Evolutionary conservation across 1,140 invertebrate species (phyloP), one percentile per base, ranked within the genome.

Genomic region (Lucilia sericata): DNA sequence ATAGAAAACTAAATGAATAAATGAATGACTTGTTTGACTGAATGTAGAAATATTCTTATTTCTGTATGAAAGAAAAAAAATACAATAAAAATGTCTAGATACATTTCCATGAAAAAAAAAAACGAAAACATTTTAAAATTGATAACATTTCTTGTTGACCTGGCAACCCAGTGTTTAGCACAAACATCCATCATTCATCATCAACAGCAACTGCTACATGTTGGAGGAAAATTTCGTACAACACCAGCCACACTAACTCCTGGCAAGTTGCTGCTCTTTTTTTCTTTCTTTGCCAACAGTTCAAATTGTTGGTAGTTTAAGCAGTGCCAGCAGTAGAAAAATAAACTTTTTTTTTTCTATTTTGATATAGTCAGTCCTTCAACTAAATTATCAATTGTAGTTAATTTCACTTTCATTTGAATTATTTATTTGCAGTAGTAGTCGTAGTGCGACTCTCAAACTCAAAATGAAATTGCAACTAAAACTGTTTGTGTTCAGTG

Each of bases 61-160:
- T 10, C 12, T 17, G 13, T 55, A 17, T n/a, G 3, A 30, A 30
- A 30, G 25, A 70, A 70, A 0, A 70, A 70, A 70, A 25, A 70
- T 25, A 70, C 65, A 21, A 21, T 21, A 70, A 70, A 70, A 70
- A 12, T 70, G 65, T 70, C n/a, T 70, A 21, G n/a, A 7, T 21
- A n/a, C n/a, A 60, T 60, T 60, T n/a, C n/a, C 14, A 60, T 14
- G 12, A 60, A n/a, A 25, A 10, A 70, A 70, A 21, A 5, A n/a
- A 60, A 9, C n/a, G 9, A 70, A 19, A 21, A 25, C n/a, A 21
- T 21, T 21, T 21, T 70, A 70, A 70, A 70, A 70, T 70, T 19
- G 65, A 70, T 70, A 70, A 70, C n/a, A 70, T 70, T 70, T 70
- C n/a, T 70, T 60, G 14, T 70, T 70, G 65, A 70, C 65, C 65